Evolutionary conservation across 2,888 invertebrate species (phyloP).

Genomic region (Hyppa rectilinea): DNA sequence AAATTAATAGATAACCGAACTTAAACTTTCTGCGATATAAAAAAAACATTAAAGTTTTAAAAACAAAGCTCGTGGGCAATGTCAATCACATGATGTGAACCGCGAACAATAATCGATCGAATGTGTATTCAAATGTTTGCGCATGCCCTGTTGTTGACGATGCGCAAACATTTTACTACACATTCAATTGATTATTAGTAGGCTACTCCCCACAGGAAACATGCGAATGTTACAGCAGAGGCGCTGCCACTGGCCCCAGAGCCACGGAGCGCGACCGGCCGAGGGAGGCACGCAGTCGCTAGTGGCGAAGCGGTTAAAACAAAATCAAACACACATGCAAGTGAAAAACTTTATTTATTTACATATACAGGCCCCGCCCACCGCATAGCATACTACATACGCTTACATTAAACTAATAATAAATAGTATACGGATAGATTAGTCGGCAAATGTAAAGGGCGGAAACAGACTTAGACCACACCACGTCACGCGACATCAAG

Average conservation of each 20-base stretch:
- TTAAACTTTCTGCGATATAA: no score
- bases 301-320: slow-evolving; percentile 11
- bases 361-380: slow-evolving; percentile 55
- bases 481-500: background rate
- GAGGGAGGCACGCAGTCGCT: background rate
- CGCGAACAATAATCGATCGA: background rate
- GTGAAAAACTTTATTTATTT: slow-evolving; percentile 65
- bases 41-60: background rate
- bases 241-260: no score
- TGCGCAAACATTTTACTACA: no score
- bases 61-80: background rate
- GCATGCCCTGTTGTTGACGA: background rate
- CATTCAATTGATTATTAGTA: no score
- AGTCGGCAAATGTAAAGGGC: slow-evolving; percentile 7
- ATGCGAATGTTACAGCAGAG: background rate
- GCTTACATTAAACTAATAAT: slow-evolving; percentile 39
- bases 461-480: background rate
- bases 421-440: slow-evolving; percentile 11
- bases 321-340: slow-evolving; percentile 73
- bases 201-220: background rate
- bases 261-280: no score
- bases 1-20: slow-evolving; percentile 1
- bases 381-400: slow-evolving; percentile 49
- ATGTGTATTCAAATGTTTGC: background rate
- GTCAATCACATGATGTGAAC: background rate